Base-by-base conservation (phyloP, 2,888 invertebrate genomes). In the Tenthredo scrophulariae region DNA sequence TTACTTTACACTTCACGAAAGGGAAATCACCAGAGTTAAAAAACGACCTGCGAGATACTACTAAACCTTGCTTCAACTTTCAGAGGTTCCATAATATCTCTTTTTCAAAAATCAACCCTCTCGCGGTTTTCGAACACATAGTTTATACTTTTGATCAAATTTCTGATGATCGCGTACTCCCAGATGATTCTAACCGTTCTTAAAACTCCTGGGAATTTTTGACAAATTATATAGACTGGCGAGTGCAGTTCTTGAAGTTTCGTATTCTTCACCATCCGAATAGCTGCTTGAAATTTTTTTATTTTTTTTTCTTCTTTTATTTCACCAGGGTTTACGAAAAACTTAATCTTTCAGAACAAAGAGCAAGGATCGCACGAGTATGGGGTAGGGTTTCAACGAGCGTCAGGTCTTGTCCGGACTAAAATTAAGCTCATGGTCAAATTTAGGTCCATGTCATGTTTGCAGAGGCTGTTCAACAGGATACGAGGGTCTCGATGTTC, bases 391-490 rank as follows among this genome's bases (percentile, higher is more conserved):
- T 54, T n/a, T 54, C n/a, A n/a, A 6, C 7, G 54, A 54, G n/a
- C 29, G 50, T 29, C 26, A 18, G 13, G 3, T 33, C 29, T 67
- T 33, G 33, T 43, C 15, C 43, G 74, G 22, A 22, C 40, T 74
- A 43, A 74, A 74, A 74, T 22, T 43, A 74, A 43, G 40, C 74
- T 74, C 72, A 43, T 74, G 72, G 72, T 74, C 72, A 22, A 40
- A 74, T 74, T 74, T 74, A 43, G 72, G 43, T 74, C 72, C 72
- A 43, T 74, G 72, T 74, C n/a, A 74, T 74, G 72, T 74, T 74
- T 74, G 72, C 72, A 43, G 22, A 74, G 72, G 43, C 40, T 33
- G 33, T 33, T 33, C 26, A 1, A 15, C 18, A 74, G 43, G 40
- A 43, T 43, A n/a, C n/a, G 43, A 43, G 72, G 72, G 72, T 74